A percentile compares a stretch with the other conserved stretches of the same genome.
Conservation (phyloP, 2,113 vertebrate genomes). For the Echinops telfairi region DNA sequence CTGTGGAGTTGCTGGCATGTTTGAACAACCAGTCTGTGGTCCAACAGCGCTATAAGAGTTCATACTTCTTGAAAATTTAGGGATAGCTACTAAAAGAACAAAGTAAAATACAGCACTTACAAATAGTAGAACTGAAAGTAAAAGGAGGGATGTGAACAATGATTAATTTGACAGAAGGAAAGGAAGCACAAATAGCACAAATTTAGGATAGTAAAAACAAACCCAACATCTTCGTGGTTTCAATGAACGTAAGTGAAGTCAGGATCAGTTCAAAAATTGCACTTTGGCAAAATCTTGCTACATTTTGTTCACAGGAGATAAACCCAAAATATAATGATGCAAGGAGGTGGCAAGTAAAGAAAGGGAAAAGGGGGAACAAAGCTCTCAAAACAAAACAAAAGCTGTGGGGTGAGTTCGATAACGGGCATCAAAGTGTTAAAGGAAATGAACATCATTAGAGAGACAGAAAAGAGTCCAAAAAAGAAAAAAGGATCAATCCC, state of each 20-base stretch:
- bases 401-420: too few species aligned
- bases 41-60: too few species aligned
- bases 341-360: not conserved
- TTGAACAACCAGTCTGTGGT: too few species aligned
- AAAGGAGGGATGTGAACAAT: too few species aligned
- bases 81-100: not conserved
- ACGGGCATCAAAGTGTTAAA: not conserved
- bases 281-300: not conserved
- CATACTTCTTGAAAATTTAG: too few species aligned
- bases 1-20: too few species aligned
- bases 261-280: too few species aligned
- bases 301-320: not conserved
- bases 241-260: too few species aligned
- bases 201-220: too few species aligned
- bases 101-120: not conserved
- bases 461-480: not conserved
- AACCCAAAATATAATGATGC: not conserved
- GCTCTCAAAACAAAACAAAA: not conserved
- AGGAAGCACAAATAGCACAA: too few species aligned
- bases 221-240: too few species aligned
- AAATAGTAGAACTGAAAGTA: not conserved
- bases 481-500: not conserved
- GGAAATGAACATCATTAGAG: not conserved
- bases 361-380: not conserved
- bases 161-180: too few species aligned